phyloP scores from a whole-genome alignment of 2,888 invertebrate genomes.

The Dastarcus helophoroides region DNA sequence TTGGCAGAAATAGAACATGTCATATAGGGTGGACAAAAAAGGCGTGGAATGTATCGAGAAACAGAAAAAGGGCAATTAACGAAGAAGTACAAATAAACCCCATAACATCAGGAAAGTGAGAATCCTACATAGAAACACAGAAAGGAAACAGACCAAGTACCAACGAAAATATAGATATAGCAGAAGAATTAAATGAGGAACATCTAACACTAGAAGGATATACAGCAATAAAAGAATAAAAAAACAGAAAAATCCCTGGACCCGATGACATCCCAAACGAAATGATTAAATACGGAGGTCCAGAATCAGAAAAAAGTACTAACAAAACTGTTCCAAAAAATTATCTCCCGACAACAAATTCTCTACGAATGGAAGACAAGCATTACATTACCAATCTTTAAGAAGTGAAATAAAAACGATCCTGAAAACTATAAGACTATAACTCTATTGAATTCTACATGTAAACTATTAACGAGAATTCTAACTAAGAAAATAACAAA shows the following conservation, averaged over 20 bases:
- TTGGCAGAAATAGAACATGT: too few relatives aligned
- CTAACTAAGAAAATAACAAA: too few relatives aligned
- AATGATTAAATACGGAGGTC: conserved; percentile 7
- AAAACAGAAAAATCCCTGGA: conserved; percentile 8
- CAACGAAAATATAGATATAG: conserved; percentile 2
- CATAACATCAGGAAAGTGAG: too few relatives aligned
- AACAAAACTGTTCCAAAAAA: conserved; percentile 7
- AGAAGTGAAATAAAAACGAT: conserved; percentile 7
- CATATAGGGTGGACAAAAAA: too few relatives aligned
- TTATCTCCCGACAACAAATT: conserved; percentile 3
- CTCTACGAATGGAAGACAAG: conserved; percentile 7
- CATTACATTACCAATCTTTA: conserved; percentile 8
- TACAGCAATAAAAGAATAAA: conserved; percentile 5
- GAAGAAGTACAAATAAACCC: conserved; percentile 5
- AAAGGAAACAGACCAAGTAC: conserved; percentile 1
- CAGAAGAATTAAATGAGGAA: conserved; percentile 4
- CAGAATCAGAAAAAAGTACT: conserved; percentile 4
- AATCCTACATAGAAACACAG: conserved; percentile 1
- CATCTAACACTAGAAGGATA: conserved; percentile 3
- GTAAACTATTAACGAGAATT: too few relatives aligned
- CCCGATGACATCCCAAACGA: conserved; percentile 6
- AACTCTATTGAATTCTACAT: conserved; percentile 3
- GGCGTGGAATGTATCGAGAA: conserved; percentile 7
- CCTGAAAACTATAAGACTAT: conserved; percentile 4
- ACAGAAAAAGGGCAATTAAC: conserved; percentile 6